Evolutionary conservation across 2,113 vertebrate species (phyloP), one percentile per base, ranked within the genome.

Genomic region (Chelonoidis abingdonii): DNA sequence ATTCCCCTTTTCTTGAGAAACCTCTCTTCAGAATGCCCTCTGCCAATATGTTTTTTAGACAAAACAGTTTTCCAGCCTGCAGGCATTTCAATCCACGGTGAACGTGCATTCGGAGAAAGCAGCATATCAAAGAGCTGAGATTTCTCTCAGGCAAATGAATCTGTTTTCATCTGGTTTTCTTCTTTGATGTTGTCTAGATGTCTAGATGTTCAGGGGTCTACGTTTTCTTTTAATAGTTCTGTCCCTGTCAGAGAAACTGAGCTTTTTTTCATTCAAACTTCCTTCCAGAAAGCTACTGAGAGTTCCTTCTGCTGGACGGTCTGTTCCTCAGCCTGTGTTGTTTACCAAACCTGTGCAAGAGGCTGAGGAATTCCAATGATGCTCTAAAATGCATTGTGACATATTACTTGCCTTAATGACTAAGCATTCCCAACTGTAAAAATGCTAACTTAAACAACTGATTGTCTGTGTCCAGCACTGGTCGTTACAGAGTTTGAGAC

Each of bases 151-250:
- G 95, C 91, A 94, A 88, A 95, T 11, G 69, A 47, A 92, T 90
- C 92, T 47, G 27, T 83, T 89, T 89, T 94, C 96, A 80, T 97
- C 93, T 87, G 85, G 5, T n/a, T 85, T 75, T 53, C 47, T 75
- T 85, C 93, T 95, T 92, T 89, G 96, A 94, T 94, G 95, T 83
- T 72, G n/a, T 94, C 91, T 85, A 25, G 80, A 87, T 62, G n/a
- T 93, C 92, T 84, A 29, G 80, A 83, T 92, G 95, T 86, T 53
- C 53, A 93, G 88, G 78, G 82, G 14, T 83, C 84, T 38, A 62
- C 75, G 50, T 41, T 65, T 80, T 88, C 91, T 75, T 93, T 93
- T 83, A 92, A 93, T 80, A 31, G 86, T 52, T 35, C 80, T 92
- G 89, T 84, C 94, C 86, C 80, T 41, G 27, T 54, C 65, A 29